Base-by-base conservation (phyloP, 1,140 invertebrate species). In the Drosophila murphyi region DNA sequence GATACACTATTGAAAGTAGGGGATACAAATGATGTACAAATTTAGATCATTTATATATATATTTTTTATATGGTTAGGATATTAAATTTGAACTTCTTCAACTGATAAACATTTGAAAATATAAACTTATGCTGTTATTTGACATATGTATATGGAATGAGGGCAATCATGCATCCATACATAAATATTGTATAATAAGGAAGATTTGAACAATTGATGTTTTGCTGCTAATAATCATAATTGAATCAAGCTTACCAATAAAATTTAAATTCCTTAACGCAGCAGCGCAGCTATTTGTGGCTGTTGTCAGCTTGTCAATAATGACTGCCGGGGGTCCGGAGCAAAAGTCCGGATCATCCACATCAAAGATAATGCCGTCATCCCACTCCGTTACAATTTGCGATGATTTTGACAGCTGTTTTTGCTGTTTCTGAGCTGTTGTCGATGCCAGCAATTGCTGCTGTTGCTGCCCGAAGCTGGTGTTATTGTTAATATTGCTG, bases 261-360 rank as follows among this genome's bases (percentile, higher is more conserved):
- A 89, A 89, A 62, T 85, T 90, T 10, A 78, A 76, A 79, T 72
- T 78, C 35, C 72, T 72, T 35, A 79, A 57, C 34, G 77, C 73
- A 32, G 41, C 63, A 29, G 74, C 65, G 39, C 64, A 61, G 37
- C 72, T 70, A 60, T 60, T 72, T 48, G 76, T 63, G n/a, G 59
- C 45, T 45, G 62, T 47, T 34, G 57, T 45, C 43, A 79, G 47
- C 76, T 80, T 71, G 61, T 85, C 76, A 77, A 78, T 75, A 47
- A 78, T 76, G 56, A 50, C 65, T 31, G 74, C 67, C 48, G 70
- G 55, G 7, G 78, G 56, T 3, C 82, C 60, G 5, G 82, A 57
- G 71, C 88, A 92, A 62, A 92, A 92, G 88, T 92, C 91, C 10
- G 91, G 91, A 90, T 92, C 91, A 55, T 92, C 91, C n/a, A 91